Percentiles rank a stretch among this genome's conserved stretches.
Conservation (phyloP, 2,888 invertebrate genomes). For the Escarpia spicata region DNA sequence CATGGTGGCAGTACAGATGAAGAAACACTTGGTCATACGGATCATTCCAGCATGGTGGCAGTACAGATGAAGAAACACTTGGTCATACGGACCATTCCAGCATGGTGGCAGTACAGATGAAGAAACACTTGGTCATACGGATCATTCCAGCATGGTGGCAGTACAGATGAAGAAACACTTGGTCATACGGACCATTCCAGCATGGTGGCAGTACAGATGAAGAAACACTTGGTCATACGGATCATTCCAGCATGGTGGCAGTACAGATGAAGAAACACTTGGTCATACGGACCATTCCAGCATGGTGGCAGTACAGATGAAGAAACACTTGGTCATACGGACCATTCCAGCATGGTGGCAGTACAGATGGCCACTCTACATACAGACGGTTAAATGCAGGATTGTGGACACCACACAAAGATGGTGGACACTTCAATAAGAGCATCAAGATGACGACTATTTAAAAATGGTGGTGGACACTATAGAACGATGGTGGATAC, state of each 20-base stretch:
- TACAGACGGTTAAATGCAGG: no score
- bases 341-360: background rate
- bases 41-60: background rate
- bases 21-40: background rate
- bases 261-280: background rate
- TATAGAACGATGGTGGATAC: no score
- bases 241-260: background rate
- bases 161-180: background rate
- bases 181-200: background rate
- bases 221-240: background rate
- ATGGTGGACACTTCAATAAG: no score
- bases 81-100: background rate
- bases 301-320: background rate
- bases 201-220: background rate
- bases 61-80: background rate
- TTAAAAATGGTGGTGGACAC: no score
- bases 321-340: background rate
- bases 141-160: background rate
- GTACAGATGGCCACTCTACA: background rate
- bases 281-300: background rate
- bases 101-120: background rate
- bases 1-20: background rate
- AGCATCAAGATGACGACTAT: no score
- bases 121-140: background rate
- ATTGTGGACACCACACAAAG: no score